These are phyloP conservation scores for Teleogryllus occipitalis DNA, from an alignment of 1,140 invertebrate genomes.

Conservation along the genomic window DNA sequence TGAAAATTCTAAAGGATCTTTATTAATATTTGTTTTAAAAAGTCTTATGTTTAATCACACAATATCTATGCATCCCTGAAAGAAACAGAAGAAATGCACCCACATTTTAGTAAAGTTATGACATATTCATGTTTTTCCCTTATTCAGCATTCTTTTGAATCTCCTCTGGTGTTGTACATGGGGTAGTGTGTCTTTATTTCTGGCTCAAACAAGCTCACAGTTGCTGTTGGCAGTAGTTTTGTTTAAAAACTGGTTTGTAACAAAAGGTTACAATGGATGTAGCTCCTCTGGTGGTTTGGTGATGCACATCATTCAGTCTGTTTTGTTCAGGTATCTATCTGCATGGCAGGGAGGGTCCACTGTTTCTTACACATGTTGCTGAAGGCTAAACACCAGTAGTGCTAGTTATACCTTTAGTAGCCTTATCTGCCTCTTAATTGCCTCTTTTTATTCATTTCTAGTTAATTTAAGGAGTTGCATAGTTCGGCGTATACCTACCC, in stretches of 20 bases:
- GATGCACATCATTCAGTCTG: background rate
- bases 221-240: background rate
- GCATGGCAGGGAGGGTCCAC: slow-evolving; percentile 2
- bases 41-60: background rate
- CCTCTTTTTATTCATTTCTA: background rate
- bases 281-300: background rate
- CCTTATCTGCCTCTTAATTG: background rate
- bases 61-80: background rate
- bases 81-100: background rate
- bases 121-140: background rate
- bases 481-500: background rate
- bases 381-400: background rate
- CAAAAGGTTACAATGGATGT: background rate
- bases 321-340: background rate
- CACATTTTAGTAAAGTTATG: background rate
- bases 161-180: background rate
- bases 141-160: background rate
- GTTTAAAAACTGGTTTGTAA: background rate
- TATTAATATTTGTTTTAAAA: no score
- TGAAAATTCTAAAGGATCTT: no score
- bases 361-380: background rate
- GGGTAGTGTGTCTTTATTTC: background rate
- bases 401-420: background rate
- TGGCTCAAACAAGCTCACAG: background rate
- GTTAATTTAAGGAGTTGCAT: background rate